Evolutionary conservation across 1,140 invertebrate species (phyloP).

Genomic region (Hycleus phaleratus): DNA sequence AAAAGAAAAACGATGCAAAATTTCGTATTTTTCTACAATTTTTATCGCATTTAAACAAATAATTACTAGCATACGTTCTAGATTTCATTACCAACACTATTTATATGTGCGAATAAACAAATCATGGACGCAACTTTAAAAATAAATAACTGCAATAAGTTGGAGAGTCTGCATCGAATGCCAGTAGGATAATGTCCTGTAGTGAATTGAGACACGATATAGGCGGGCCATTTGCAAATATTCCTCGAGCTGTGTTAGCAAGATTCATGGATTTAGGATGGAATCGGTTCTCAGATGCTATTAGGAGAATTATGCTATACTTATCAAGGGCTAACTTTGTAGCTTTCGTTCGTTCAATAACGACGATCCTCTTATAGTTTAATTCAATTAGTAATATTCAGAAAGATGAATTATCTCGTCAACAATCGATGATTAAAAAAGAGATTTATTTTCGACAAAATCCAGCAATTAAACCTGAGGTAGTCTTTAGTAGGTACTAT

Average conservation of each 20-base stretch:
- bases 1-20: too few relatives aligned
- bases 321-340: conserved; percentile 19
- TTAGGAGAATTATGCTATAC: conserved; percentile 15
- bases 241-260: conserved; percentile 14
- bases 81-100: too few relatives aligned
- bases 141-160: conserved; percentile 16
- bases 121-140: background rate
- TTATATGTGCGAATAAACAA: too few relatives aligned
- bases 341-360: conserved; percentile 7
- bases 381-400: conserved; percentile 2
- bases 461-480: conserved; percentile 14
- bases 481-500: conserved; percentile 8
- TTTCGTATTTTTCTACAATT: too few relatives aligned
- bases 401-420: too few relatives aligned
- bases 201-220: conserved; percentile 18
- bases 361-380: conserved; percentile 13
- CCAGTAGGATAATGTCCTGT: conserved; percentile 13
- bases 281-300: conserved; percentile 13
- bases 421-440: background rate
- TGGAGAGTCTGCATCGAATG: conserved; percentile 13
- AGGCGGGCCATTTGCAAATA: conserved; percentile 21
- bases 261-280: conserved; percentile 14
- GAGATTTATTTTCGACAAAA: too few relatives aligned
- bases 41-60: too few relatives aligned
- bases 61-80: too few relatives aligned